phyloP scores from a whole-genome alignment of 2,888 invertebrate species.

The Spilarctia lutea region DNA sequence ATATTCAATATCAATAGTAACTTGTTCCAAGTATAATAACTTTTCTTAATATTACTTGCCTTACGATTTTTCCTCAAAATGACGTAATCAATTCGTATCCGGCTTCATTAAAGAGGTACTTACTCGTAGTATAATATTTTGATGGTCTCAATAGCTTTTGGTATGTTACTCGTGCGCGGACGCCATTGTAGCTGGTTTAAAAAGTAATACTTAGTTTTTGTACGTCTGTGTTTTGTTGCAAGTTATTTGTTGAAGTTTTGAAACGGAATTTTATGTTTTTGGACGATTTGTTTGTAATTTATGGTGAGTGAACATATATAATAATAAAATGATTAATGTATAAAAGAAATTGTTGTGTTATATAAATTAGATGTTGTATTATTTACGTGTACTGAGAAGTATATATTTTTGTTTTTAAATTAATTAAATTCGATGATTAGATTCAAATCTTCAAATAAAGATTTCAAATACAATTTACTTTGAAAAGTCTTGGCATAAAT shows the following conservation, averaged over 20 bases:
- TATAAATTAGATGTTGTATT: not conserved
- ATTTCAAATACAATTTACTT: not conserved
- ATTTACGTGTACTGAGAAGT: not conserved
- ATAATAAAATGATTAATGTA: not conserved
- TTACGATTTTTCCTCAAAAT: not conserved
- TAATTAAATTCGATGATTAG: not conserved
- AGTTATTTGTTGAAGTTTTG: not conserved
- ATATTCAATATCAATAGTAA: not conserved
- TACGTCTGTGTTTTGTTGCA: not conserved
- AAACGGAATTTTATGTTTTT: not conserved
- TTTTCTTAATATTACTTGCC: not conserved
- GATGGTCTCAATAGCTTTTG: not conserved
- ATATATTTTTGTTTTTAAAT: not conserved
- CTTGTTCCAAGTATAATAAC: not conserved
- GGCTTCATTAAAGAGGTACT: not conserved
- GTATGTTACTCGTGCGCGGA: not conserved
- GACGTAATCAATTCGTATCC: not conserved
- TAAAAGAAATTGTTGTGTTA: not conserved
- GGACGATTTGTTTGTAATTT: not conserved
- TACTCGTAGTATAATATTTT: not conserved
- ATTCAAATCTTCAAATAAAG: no score
- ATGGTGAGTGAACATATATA: not conserved
- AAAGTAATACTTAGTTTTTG: not conserved
- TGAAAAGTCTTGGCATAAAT: not conserved
- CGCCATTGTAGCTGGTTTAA: not conserved